Base-by-base conservation (phyloP, 23 tunicate genomes). In the Oikopleura dioica region DNA sequence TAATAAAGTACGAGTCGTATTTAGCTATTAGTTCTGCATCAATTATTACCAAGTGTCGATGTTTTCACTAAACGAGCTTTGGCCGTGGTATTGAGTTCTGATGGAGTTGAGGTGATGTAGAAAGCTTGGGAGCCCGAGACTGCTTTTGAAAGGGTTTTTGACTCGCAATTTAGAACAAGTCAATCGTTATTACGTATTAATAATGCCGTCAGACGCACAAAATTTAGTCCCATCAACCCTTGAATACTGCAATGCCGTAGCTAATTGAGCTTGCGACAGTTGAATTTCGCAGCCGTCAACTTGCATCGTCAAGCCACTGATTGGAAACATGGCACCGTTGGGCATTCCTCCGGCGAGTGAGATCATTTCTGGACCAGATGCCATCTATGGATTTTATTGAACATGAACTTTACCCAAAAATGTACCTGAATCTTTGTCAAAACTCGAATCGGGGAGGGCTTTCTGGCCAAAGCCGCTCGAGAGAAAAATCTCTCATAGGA, bases 291-390 rank as follows among this genome's bases (percentile, higher is more conserved):
- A 9, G 9, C 55, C 55, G 16, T 9, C 9, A 44, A 44, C 55
- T 9, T 21, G 16, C 9, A 44, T 44, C 16, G 55, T 21, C 9
- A 44, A 9, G 21, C 55, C 21, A 44, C 21, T 59, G 36, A 85
- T 85, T 1, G 97, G 97, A 80, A 91, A 91, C 59, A 80, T 36
- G 1, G 36, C 36, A 1, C 92, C 79, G 75, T 91, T 91, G 1
- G 97, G 97, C 78, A 35, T 37, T 55, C 97, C 97, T 24, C 84
- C 82, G 37, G 92, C 87, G 30, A 85, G 82, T 5, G 87, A 80
- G 33, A 89, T 76, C 38, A 85, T 51, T 0, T 89, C 81, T 0
- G 97, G 97, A 80, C 84, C 79, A 37, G 78, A 37, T n/a, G 76
- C 75, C 55, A 77, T 81, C 38, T n/a, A n/a, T n/a, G n/a, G n/a